Evolutionary conservation across 2,888 invertebrate genomes (phyloP), one percentile per base, ranked within the genome.

Genomic region (Nycteola revayana): DNA sequence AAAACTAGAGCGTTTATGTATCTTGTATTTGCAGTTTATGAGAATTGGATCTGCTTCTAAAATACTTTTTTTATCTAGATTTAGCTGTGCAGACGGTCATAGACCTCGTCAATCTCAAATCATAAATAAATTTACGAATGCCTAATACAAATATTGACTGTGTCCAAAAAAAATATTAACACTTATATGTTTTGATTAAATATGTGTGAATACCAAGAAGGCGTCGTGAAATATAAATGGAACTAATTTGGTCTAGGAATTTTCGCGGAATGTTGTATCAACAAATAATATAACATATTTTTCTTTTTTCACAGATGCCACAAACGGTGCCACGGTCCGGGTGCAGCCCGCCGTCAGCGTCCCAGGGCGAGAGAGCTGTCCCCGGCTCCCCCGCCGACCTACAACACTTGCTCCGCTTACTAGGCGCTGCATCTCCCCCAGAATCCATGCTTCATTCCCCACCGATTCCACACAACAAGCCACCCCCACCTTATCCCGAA

Each of bases 321-420:
- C 95, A 95, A 89, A 94, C 93, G 66, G 94, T 94, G 64, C 94
- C 94, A 38, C 91, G 93, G 61, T 93, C 93, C 66, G 94, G 93
- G 77, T 93, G 92, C 75, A 94, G 93, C 80, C 93, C 94, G 60
- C 92, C 93, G 50, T 93, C 93, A 73, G 94, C 94, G 9, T 90
- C 96, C 33, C 90, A 95, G 65, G 93, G 94, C 55, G 90, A 91
- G 75, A 79, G 88, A 54, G 90, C 91, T 39, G 90, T 90, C 34
- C 90, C 91, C 46, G 74, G 82, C 14, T 91, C 91, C 21, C 90
- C 91, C 10, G 85, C 90, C 43, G 89, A 75, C 64, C 74, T 79
- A 33, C 90, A 81, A 49, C 85, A 84, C 55, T 74, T 89, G 44
- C 76, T 85, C 57, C 82, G 81, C 52, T 78, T 82, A 26, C 75